Evolutionary conservation across 2,797 vertebrate genomes (phyloP).

Genomic region (Manis javanica): DNA sequence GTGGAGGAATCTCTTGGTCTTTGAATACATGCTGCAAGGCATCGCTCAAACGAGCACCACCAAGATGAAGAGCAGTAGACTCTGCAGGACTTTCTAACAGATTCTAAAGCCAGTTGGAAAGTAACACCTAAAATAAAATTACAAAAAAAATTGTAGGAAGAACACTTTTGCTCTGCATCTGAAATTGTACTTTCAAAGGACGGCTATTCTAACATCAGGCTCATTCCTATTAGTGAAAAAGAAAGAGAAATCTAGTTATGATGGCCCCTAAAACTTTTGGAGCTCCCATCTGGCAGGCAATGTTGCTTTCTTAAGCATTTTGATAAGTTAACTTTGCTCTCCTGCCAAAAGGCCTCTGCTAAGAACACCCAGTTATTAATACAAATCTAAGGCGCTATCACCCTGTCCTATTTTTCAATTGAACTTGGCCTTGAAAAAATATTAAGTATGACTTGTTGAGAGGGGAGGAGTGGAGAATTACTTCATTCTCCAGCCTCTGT

Average conservation of each 20-base stretch:
- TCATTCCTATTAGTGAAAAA: slow-evolving; percentile 22
- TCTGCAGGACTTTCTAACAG: not conserved
- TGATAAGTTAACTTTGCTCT: slow-evolving; percentile 56
- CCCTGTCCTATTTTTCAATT: slow-evolving; percentile 54
- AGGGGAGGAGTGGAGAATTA: not conserved
- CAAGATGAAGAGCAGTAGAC: not conserved
- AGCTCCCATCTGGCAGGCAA: slow-evolving; percentile 29
- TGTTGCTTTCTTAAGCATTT: slow-evolving; percentile 74
- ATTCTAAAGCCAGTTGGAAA: not conserved
- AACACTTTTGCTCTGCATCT: not conserved
- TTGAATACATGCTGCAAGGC: not conserved
- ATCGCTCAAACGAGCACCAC: not conserved
- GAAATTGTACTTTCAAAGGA: not conserved
- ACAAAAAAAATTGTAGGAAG: not conserved
- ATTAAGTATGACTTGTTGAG: slow-evolving; percentile 50
- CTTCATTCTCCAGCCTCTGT: slow-evolving; percentile 58
- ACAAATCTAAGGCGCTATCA: slow-evolving; percentile 55
- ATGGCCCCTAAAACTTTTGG: slow-evolving; percentile 47
- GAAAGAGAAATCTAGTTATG: slow-evolving; percentile 26
- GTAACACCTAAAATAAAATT: slow-evolving; percentile 46
- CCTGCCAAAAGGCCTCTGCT: slow-evolving; percentile 59
- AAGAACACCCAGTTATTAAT: slow-evolving; percentile 61
- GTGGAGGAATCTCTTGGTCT: not conserved
- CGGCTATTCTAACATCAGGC: not conserved
- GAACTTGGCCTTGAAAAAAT: slow-evolving; percentile 73